Evolutionary conservation across 2,888 invertebrate species (phyloP).

Genomic region (Crossocerus cetratus): DNA sequence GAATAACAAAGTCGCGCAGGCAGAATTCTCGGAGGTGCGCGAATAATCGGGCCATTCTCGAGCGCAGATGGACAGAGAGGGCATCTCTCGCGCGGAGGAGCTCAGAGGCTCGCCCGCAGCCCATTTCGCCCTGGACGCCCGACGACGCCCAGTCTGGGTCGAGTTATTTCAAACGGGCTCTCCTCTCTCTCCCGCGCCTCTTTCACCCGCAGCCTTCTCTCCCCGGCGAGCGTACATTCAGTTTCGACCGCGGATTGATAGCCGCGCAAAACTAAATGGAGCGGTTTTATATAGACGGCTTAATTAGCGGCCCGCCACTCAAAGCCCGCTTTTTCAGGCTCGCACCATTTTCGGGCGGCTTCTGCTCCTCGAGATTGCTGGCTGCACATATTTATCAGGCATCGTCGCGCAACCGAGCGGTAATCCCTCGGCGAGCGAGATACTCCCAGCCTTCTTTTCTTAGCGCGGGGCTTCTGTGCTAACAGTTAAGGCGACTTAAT

Average conservation of each 20-base stretch:
- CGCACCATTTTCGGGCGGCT: slow-evolving; percentile 13
- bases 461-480: too few species aligned
- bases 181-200: slow-evolving; percentile 5
- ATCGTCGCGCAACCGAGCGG: not conserved
- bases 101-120: slow-evolving; percentile 41
- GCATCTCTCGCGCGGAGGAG: not conserved
- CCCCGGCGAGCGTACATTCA: slow-evolving; percentile 44
- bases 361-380: slow-evolving; percentile 9
- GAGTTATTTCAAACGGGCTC: slow-evolving; percentile 59
- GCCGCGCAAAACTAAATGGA: slow-evolving; percentile 48
- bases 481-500: too few species aligned
- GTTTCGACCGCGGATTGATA: slow-evolving; percentile 50
- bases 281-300: slow-evolving; percentile 51
- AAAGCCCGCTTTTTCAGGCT: slow-evolving; percentile 28
- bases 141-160: slow-evolving; percentile 64
- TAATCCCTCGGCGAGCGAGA: too few species aligned
- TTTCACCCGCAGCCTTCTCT: slow-evolving; percentile 30
- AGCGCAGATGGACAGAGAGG: slow-evolving; percentile 23
- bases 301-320: slow-evolving; percentile 38
- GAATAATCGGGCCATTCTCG: not conserved
- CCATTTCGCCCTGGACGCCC: slow-evolving; percentile 58
- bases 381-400: slow-evolving; percentile 8
- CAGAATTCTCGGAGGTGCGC: too few species aligned
- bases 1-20: too few species aligned
- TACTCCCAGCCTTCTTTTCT: too few species aligned